These are phyloP conservation scores for Melinopterus prodromus DNA, from an alignment of 2,888 invertebrate species.

Conservation along the genomic window DNA sequence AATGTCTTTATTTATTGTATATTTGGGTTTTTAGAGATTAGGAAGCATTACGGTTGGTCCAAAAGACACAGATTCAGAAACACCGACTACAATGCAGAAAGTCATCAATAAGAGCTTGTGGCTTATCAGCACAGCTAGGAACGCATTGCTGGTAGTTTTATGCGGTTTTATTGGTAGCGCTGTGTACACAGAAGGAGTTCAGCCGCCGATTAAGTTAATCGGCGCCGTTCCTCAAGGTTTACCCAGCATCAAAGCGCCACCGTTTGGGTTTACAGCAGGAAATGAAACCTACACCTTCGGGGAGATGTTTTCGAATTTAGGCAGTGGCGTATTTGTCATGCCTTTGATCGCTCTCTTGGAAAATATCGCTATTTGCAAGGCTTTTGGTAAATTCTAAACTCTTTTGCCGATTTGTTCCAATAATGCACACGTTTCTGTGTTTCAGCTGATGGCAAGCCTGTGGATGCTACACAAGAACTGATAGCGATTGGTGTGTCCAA, in stretches of 20 bases:
- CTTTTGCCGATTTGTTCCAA: not conserved
- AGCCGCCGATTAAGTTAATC: constrained; percentile 73
- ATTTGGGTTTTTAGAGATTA: constrained; percentile 27
- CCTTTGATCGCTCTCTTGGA: constrained; percentile 90
- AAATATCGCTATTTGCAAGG: constrained; percentile 93
- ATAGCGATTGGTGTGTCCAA: constrained; percentile 85
- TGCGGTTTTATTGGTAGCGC: constrained; percentile 76
- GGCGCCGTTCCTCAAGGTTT: constrained; percentile 81
- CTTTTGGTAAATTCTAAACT: constrained; percentile 75
- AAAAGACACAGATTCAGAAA: constrained; percentile 20
- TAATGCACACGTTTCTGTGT: constrained; percentile 30
- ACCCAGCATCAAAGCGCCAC: constrained; percentile 71
- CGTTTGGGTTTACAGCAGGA: constrained; percentile 69
- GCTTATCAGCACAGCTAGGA: constrained; percentile 82
- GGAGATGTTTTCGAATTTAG: constrained; percentile 81
- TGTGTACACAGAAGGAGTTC: constrained; percentile 63
- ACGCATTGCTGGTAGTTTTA: constrained; percentile 83
- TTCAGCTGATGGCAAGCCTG: constrained; percentile 77
- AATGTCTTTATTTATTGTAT: not conserved
- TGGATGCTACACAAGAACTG: constrained; percentile 92
- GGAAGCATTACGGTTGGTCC: constrained; percentile 32
- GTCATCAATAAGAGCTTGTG: constrained; percentile 74
- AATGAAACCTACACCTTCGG: constrained; percentile 69
- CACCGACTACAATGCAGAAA: constrained; percentile 44
- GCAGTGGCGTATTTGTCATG: constrained; percentile 85